Conservation (phyloP, 2,797 vertebrate genomes). For the Spea hammondii region DNA sequence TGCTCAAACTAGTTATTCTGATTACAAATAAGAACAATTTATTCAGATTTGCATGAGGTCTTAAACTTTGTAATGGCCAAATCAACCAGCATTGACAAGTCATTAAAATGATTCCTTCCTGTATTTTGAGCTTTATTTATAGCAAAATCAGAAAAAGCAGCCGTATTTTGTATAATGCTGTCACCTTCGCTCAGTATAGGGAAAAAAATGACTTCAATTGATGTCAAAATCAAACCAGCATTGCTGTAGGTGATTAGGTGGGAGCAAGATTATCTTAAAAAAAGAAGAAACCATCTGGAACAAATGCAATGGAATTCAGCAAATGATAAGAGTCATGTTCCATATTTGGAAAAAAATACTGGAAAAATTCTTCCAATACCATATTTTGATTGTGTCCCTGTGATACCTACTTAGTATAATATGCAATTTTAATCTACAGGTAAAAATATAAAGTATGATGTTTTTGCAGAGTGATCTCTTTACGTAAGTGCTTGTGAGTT, state of each 20-base stretch:
- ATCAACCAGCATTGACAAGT: constrained; percentile 30
- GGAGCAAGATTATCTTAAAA: constrained; percentile 11
- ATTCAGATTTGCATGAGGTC: background rate
- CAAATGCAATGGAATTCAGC: constrained; percentile 7
- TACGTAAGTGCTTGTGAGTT: too few relatives aligned
- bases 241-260: constrained; percentile 13
- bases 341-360: background rate
- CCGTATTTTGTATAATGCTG: background rate
- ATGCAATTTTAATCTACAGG: background rate
- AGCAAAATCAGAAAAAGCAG: background rate
- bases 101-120: constrained; percentile 34
- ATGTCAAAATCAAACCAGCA: constrained; percentile 10
- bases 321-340: background rate
- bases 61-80: constrained; percentile 14
- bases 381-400: background rate
- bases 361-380: background rate
- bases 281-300: constrained; percentile 23
- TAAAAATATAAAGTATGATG: too few relatives aligned
- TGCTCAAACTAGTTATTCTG: constrained; percentile 4
- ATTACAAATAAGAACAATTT: constrained; percentile 28
- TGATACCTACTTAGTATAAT: too few relatives aligned
- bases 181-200: background rate
- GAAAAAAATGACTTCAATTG: constrained; percentile 5
- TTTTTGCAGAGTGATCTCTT: too few relatives aligned
- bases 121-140: constrained; percentile 12